Evolutionary conservation across 30 jellyfish, hydroid and myxozoan genomes (phyloP).

Genomic region (Hydractinia symbiolongicarpus): DNA sequence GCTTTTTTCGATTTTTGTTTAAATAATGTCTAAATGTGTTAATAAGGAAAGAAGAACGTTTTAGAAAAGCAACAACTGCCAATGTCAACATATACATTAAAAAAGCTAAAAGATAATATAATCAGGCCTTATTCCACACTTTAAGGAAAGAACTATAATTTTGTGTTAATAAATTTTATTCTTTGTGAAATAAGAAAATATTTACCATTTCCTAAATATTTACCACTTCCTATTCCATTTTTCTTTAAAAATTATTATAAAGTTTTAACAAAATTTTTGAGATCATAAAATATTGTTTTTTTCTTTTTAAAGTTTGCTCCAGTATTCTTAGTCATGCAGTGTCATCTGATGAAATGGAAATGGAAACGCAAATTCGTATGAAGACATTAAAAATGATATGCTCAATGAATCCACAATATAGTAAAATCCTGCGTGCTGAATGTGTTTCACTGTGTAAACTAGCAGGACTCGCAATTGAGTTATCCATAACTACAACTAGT

Average conservation of each 20-base stretch:
- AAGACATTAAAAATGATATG: conserved; percentile 63
- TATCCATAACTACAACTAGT: conserved; percentile 32
- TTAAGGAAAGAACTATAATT: too few relatives aligned
- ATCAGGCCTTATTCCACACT: too few relatives aligned
- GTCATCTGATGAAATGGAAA: conserved; percentile 49
- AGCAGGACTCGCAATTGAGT: conserved; percentile 75
- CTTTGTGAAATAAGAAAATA: too few relatives aligned
- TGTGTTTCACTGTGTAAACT: conserved; percentile 60
- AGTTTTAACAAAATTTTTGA: background rate
- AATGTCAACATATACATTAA: too few relatives aligned
- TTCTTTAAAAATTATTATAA: background rate
- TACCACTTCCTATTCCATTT: background rate
- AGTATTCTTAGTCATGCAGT: conserved; percentile 53
- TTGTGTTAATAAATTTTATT: too few relatives aligned
- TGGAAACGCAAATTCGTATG: conserved; percentile 46
- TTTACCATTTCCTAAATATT: background rate
- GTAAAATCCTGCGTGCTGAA: conserved; percentile 69
- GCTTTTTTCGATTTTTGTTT: too few relatives aligned
- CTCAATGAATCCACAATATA: conserved; percentile 55
- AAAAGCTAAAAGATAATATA: too few relatives aligned
- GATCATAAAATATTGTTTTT: background rate
- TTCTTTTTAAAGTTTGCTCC: conserved; percentile 48
- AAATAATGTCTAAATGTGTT: too few relatives aligned
- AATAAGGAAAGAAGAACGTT: too few relatives aligned
- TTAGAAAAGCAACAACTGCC: too few relatives aligned